These are phyloP conservation scores for Artibeus lituratus DNA, from an alignment of 2,797 vertebrate genomes.

Conservation along the genomic window DNA sequence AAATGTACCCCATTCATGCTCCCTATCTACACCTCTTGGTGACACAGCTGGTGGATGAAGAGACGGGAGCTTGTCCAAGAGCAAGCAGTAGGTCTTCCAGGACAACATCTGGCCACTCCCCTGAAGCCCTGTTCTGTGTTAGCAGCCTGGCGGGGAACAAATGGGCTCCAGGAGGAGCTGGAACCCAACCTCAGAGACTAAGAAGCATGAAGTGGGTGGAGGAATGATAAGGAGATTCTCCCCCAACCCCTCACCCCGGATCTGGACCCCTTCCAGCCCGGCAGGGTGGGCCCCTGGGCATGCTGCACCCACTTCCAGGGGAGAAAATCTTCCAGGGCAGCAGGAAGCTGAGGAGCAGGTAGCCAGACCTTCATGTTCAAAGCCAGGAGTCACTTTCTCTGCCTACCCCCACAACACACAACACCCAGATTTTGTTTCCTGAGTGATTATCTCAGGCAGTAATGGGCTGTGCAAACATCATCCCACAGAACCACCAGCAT, in stretches of 20 bases:
- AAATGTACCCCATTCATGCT: slow-evolving; percentile 40
- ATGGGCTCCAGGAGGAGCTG: not conserved
- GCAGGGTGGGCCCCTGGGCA: not conserved
- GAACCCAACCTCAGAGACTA: not conserved
- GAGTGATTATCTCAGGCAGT: not conserved
- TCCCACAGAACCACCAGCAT: rapidly evolving
- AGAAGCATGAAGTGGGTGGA: rapidly evolving
- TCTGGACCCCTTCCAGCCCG: not conserved
- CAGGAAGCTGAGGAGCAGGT: not conserved
- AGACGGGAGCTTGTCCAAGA: slow-evolving; percentile 47
- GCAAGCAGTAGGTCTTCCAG: slow-evolving; percentile 58
- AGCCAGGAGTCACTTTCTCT: not conserved
- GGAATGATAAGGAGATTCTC: not conserved
- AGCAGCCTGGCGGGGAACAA: not conserved
- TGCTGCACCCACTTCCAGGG: not conserved
- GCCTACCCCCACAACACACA: not conserved
- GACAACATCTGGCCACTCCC: slow-evolving; percentile 59
- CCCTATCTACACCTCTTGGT: slow-evolving; percentile 33
- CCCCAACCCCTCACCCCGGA: not conserved
- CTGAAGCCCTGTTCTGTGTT: slow-evolving; percentile 48
- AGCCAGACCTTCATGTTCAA: not conserved
- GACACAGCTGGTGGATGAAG: slow-evolving; percentile 47
- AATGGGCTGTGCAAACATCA: not conserved
- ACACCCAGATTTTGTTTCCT: not conserved
- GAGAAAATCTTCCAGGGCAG: not conserved